These are phyloP conservation scores for Picathartes gymnocephalus DNA, from an alignment of 2,113 vertebrate species.

Conservation along the genomic window DNA sequence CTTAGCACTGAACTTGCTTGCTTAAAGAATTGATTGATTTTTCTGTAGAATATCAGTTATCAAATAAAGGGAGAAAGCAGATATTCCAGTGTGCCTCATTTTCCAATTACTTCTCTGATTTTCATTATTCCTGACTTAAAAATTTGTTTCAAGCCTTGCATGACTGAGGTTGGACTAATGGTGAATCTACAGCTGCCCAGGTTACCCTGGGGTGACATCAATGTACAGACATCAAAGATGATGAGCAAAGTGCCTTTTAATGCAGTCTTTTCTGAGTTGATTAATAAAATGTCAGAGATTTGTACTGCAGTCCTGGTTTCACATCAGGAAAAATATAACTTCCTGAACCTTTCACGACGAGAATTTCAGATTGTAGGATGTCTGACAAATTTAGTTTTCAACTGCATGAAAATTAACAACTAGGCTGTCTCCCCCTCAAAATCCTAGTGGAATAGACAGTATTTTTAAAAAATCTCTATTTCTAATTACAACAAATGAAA, in stretches of 20 bases:
- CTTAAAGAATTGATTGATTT: not conserved
- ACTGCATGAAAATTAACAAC: not conserved
- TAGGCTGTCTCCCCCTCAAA: not conserved
- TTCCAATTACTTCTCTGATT: not conserved
- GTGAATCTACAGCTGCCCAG: not conserved
- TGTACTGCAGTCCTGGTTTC: not conserved
- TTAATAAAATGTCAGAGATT: not conserved
- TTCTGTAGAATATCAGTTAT: not conserved
- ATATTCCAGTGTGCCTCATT: not conserved
- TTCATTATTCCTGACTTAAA: not conserved
- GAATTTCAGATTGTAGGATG: not conserved
- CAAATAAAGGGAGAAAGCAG: not conserved
- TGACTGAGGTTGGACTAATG: not conserved
- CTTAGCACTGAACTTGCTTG: not conserved
- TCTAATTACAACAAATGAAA: not conserved
- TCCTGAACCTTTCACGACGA: not conserved
- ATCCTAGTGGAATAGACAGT: not conserved
- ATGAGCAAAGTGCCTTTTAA: not conserved
- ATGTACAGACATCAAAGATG: not conserved
- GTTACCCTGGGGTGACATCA: not conserved
- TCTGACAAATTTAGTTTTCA: not conserved
- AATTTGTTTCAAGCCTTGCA: not conserved
- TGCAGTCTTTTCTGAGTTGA: not conserved
- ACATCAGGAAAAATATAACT: not conserved
- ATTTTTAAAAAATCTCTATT: not conserved